Evolutionary conservation across 2,888 invertebrate genomes (phyloP).

Genomic region (Sisyra nigra): DNA sequence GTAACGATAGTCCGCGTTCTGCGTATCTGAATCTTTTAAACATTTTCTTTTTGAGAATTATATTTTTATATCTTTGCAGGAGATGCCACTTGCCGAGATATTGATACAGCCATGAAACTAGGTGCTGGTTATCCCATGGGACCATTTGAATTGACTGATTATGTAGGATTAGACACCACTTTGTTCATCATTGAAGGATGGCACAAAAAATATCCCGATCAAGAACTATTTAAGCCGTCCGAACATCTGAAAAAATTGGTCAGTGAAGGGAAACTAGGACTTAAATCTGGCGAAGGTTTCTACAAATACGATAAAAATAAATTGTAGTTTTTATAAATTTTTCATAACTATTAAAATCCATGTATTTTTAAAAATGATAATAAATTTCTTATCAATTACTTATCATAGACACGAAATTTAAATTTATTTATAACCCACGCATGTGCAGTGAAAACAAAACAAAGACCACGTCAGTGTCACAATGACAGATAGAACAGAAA

Average conservation of each 20-base stretch:
- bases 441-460: no score
- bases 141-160: constrained; percentile 70
- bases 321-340: constrained; percentile 9
- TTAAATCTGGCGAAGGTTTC: constrained; percentile 72
- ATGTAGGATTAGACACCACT: constrained; percentile 67
- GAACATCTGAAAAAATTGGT: constrained; percentile 50
- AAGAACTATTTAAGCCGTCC: constrained; percentile 46
- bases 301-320: constrained; percentile 50
- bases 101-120: constrained; percentile 80
- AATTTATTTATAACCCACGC: no score
- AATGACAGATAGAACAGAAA: no score
- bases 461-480: no score
- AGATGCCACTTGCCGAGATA: constrained; percentile 56
- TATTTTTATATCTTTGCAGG: constrained; percentile 34
- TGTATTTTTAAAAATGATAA: no score
- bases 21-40: no score
- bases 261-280: constrained; percentile 60
- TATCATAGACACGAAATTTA: no score
- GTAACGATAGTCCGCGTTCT: no score
- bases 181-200: constrained; percentile 66
- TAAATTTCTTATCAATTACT: no score
- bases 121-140: constrained; percentile 87
- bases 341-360: not conserved
- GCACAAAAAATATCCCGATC: constrained; percentile 53
- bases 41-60: no score